Evolutionary conservation across 1,140 invertebrate species (phyloP), one percentile per base, ranked within the genome.

Genomic region (Drosophila novamexicana): DNA sequence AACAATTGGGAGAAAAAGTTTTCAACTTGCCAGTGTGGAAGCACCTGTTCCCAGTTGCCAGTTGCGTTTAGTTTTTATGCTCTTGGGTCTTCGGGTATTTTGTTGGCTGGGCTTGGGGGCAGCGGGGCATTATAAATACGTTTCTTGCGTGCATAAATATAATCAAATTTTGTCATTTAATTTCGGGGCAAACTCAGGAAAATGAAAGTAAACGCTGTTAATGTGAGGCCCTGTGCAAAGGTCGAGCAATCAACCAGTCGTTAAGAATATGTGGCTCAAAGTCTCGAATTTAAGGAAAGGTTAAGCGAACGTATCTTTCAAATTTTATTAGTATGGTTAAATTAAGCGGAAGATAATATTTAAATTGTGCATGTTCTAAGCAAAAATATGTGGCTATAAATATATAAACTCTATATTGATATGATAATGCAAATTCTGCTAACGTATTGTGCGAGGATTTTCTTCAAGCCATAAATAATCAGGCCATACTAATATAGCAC

Each of bases 81-180:
- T 63, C 58, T 6, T 56, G 54, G 16, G 40, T 22, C 47, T 54
- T 22, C 37, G n/a, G 37, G 54, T 73, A 39, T 14, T 2, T 10
- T 54, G 10, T n/a, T 32, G 18, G 6, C 47, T 45, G 40, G 49
- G 44, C 18, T 8, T 16, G 12, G 45, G n/a, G 32, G 22, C 32
- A 9, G n/a, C 14, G 56, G 22, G 10, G 49, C 16, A 37, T 59
- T 14, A 50, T 45, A 45, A 73, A 74, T 65, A 59, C 57, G 49
- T 66, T 61, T 45, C 50, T 85, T 81, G 77, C 81, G 81, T 84
- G 81, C 71, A 65, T 75, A 62, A 65, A 70, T 47, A 76, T 85
- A 85, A 84, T 84, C 74, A 77, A 85, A 85, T 81, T 75, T 67
- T 70, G 77, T 77, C 81, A 77, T 81, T 84, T 70, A 77, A 81